These are phyloP conservation scores for Chanos chanos DNA, from an alignment of 2,797 vertebrate genomes.

Conservation along the genomic window DNA sequence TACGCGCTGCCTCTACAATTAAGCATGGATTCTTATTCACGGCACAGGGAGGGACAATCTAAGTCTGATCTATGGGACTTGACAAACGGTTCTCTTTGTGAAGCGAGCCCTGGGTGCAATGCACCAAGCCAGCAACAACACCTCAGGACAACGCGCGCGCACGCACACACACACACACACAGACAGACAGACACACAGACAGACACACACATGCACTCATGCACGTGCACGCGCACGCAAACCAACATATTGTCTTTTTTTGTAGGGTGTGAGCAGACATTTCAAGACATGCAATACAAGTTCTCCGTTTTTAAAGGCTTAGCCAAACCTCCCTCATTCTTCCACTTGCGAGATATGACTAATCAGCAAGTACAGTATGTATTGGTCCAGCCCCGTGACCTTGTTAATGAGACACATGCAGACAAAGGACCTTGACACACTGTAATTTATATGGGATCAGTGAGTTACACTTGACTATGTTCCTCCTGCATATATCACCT, in stretches of 20 bases:
- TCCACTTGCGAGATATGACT: constrained; percentile 29
- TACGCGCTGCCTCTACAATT: not conserved
- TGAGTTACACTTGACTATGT: too few species aligned
- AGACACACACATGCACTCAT: constrained; percentile 14
- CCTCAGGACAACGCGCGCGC: constrained; percentile 19
- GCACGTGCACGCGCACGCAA: not conserved
- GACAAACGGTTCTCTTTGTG: constrained; percentile 26
- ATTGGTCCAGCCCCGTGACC: constrained; percentile 28
- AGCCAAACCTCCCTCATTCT: constrained; percentile 24
- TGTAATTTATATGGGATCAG: not conserved
- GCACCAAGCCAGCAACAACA: constrained; percentile 31
- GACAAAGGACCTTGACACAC: constrained; percentile 18
- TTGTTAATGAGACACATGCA: constrained; percentile 22
- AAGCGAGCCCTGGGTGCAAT: constrained; percentile 22
- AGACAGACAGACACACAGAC: constrained; percentile 14
- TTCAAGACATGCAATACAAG: constrained; percentile 35
- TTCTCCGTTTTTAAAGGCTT: constrained; percentile 24
- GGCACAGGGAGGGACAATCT: not conserved
- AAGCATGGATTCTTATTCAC: constrained; percentile 6
- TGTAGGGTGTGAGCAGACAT: not conserved
- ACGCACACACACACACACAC: not conserved
- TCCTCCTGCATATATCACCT: too few species aligned
- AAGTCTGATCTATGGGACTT: constrained; percentile 10
- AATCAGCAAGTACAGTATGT: constrained; percentile 21
- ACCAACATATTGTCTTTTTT: not conserved